These are phyloP conservation scores for Enteromius unitaeniatus DNA, from an alignment of 2,797 vertebrate genomes.

Conservation along the genomic window DNA sequence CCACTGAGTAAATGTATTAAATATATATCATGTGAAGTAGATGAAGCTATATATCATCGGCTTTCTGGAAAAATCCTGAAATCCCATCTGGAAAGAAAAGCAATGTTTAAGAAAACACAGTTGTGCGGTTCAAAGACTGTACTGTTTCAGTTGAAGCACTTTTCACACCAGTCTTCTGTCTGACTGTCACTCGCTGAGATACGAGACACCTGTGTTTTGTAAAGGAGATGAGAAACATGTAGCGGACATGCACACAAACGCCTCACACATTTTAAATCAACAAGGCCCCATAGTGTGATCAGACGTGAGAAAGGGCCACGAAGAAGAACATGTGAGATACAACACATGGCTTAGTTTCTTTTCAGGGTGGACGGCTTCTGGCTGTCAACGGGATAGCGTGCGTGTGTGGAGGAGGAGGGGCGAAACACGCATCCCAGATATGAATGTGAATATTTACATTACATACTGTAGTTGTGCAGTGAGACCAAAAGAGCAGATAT, in stretches of 20 bases:
- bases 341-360: slow-evolving; percentile 65
- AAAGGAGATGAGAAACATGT: slow-evolving; percentile 56
- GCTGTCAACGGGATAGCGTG: slow-evolving; percentile 68
- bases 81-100: slow-evolving; percentile 32
- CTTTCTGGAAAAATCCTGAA: slow-evolving; percentile 20
- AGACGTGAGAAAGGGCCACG: slow-evolving; percentile 62
- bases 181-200: background rate
- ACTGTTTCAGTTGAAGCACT: background rate
- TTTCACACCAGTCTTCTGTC: slow-evolving; percentile 15
- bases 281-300: slow-evolving; percentile 63
- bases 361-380: slow-evolving; percentile 64
- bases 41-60: background rate
- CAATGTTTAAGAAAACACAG: slow-evolving; percentile 1
- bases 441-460: slow-evolving; percentile 70
- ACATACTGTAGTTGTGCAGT: slow-evolving; percentile 57
- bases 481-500: slow-evolving; percentile 72
- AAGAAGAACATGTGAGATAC: slow-evolving; percentile 69
- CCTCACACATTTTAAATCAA: slow-evolving; percentile 63
- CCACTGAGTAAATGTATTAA: background rate
- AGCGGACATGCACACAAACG: slow-evolving; percentile 57
- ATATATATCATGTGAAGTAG: slow-evolving; percentile 1
- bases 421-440: slow-evolving; percentile 67
- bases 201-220: slow-evolving; percentile 63
- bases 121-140: background rate
- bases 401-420: slow-evolving; percentile 46